These are phyloP conservation scores for Anastrepha obliqua DNA, from an alignment of 1,140 invertebrate species.

Conservation along the genomic window DNA sequence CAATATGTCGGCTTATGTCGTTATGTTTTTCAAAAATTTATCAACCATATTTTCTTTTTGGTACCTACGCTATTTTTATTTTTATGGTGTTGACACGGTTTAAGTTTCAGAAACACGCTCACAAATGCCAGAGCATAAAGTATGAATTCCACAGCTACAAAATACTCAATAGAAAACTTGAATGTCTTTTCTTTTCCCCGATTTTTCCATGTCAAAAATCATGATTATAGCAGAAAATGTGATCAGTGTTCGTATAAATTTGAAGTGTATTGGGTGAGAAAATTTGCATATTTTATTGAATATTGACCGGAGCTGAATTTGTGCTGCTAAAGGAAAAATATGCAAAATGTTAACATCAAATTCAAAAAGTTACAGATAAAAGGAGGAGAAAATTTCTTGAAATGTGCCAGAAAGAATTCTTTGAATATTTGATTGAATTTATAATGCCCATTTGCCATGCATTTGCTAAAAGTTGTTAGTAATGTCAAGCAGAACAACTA, in stretches of 20 bases:
- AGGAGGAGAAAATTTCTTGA: background rate
- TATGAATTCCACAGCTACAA: conserved; percentile 2
- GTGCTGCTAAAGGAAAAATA: background rate
- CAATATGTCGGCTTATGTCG: conserved; percentile 20
- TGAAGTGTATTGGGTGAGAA: background rate
- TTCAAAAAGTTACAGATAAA: background rate
- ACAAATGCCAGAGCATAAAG: conserved; percentile 16
- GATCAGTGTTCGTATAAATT: conserved; percentile 2
- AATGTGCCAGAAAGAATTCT: background rate
- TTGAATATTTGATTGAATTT: conserved; percentile 28
- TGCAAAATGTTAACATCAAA: background rate
- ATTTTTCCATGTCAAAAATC: background rate
- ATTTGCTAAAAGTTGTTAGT: background rate
- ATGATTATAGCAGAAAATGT: background rate
- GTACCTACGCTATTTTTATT: background rate
- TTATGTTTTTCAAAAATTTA: conserved; percentile 1
- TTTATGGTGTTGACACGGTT: background rate
- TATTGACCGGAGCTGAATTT: background rate
- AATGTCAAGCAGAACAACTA: background rate
- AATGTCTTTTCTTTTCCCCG: background rate
- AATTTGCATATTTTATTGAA: conserved; percentile 44
- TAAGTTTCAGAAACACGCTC: background rate
- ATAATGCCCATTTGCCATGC: background rate
- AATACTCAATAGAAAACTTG: background rate
- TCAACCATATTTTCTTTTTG: background rate